Evolutionary conservation across 2,113 vertebrate species (phyloP), one percentile per base, ranked within the genome.

Genomic region (Pteruthius melanotis): DNA sequence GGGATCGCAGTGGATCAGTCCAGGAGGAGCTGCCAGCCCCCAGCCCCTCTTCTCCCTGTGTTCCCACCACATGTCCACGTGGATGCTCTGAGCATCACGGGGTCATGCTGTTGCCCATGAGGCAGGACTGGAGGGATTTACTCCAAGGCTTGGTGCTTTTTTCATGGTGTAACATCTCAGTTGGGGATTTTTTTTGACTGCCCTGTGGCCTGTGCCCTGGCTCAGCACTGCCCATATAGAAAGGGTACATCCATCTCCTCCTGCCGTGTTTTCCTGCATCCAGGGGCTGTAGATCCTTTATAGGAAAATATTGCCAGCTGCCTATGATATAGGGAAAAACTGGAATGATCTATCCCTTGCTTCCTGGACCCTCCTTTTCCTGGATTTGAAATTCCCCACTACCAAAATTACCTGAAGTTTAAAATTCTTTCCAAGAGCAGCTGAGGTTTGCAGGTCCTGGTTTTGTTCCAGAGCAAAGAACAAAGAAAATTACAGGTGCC

Each of bases 11-110:
- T 4, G 47, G 40, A 7, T n/a, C 3, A 7, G 54, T 16, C 30
- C 50, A 4, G 7, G 35, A 21, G 15, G 30, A 16, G 20, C 75
- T 60, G 75, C 70, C 56, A 15, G 1, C 14, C 26, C 11, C n/a
- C 31, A 53, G 17, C 28, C 31, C 39, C 28, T 77, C 44, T 8
- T 59, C 24, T 31, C 23, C n/a, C 8, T 23, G 0, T 52, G 37
- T 39, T 68, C 49, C 53, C 42, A 23, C 21, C 10, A 2, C 2
- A 0, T 7, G 15, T 28, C 47, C 4, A 0, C 4, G 1, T 1
- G 56, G 72, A 26, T 59, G 42, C 71, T 75, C 37, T 28, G 44
- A 78, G 72, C 39, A 10, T 6, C 5, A 0, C 2, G 1, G 39
- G n/a, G 12, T 87, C 30, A 0, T 0, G 4, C 37, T 68, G 18